Evolutionary conservation across 2,113 vertebrate species (phyloP).

Genomic region (Microtus pennsylvanicus): DNA sequence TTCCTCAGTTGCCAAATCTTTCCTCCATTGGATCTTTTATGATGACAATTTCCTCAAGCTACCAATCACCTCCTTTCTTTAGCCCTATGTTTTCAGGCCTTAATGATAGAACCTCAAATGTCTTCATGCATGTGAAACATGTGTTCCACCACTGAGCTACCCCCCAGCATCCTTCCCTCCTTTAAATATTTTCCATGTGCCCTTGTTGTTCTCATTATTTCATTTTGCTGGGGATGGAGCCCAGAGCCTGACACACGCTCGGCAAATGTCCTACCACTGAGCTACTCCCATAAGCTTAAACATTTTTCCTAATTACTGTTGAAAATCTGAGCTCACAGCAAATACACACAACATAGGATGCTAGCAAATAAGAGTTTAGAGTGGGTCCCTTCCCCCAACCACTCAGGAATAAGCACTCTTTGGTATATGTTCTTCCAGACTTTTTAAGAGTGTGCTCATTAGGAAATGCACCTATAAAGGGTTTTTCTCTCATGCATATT

Average conservation of each 20-base stretch:
- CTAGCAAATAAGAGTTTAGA: background rate
- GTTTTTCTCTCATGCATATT: background rate
- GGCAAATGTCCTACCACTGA: background rate
- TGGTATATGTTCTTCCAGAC: background rate
- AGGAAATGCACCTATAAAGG: background rate
- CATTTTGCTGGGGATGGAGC: background rate
- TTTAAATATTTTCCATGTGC: background rate
- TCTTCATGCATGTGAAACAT: background rate
- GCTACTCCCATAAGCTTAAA: background rate
- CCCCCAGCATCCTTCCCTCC: background rate
- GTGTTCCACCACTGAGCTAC: background rate
- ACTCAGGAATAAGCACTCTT: slow-evolving; percentile 34
- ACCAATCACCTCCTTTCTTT: background rate
- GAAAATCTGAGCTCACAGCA: background rate
- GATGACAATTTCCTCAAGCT: background rate
- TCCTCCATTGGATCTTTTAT: slow-evolving; percentile 33
- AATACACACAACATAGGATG: slow-evolving; percentile 38
- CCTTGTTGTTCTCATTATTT: background rate
- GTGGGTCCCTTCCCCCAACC: background rate
- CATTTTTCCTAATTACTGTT: slow-evolving; percentile 42
- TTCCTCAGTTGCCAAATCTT: slow-evolving; percentile 50
- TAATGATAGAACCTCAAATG: background rate
- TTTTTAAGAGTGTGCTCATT: background rate
- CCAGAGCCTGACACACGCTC: background rate
- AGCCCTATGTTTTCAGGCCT: background rate